Percentiles rank a stretch among this genome's conserved stretches.
Evolutionary conservation across 1,140 invertebrate genomes (phyloP).

Genomic region (Tetramorium alpestre): DNA sequence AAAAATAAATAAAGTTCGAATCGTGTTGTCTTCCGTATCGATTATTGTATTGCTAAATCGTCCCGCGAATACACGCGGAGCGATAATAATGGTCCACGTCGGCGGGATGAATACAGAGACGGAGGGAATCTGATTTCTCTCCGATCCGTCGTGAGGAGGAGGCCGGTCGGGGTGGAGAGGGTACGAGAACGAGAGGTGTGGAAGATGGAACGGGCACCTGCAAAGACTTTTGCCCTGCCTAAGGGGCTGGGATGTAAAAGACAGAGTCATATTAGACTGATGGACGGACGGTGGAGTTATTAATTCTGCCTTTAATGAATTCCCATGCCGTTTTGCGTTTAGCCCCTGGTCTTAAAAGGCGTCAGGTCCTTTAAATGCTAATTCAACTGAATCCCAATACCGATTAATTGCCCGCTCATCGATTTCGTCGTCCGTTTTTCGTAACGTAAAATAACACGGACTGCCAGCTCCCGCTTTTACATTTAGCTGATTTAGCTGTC

Average conservation of each 20-base stretch:
- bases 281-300: slow-evolving; percentile 58
- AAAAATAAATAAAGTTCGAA: background rate
- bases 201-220: slow-evolving; percentile 20
- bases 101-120: slow-evolving; percentile 10
- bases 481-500: slow-evolving; percentile 28
- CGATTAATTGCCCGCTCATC: slow-evolving; percentile 60
- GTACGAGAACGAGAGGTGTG: background rate
- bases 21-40: slow-evolving; percentile 12
- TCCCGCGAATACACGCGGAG: background rate
- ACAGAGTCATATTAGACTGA: slow-evolving; percentile 59
- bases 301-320: slow-evolving; percentile 68
- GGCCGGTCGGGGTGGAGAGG: background rate
- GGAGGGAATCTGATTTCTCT: slow-evolving; percentile 47
- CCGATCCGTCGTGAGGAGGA: slow-evolving; percentile 4
- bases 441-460: background rate
- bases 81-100: slow-evolving; percentile 54
- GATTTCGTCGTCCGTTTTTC: slow-evolving; percentile 33
- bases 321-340: slow-evolving; percentile 55
- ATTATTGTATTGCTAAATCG: slow-evolving; percentile 44
- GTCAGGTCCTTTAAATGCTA: slow-evolving; percentile 71
- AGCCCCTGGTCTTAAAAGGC: slow-evolving; percentile 52
- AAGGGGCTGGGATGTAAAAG: slow-evolving; percentile 44
- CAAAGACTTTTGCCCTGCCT: slow-evolving; percentile 38
- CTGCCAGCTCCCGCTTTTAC: background rate
- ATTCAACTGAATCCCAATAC: slow-evolving; percentile 55